Base-by-base conservation (phyloP, 2,797 vertebrate species). In the Capromys pilorides region DNA sequence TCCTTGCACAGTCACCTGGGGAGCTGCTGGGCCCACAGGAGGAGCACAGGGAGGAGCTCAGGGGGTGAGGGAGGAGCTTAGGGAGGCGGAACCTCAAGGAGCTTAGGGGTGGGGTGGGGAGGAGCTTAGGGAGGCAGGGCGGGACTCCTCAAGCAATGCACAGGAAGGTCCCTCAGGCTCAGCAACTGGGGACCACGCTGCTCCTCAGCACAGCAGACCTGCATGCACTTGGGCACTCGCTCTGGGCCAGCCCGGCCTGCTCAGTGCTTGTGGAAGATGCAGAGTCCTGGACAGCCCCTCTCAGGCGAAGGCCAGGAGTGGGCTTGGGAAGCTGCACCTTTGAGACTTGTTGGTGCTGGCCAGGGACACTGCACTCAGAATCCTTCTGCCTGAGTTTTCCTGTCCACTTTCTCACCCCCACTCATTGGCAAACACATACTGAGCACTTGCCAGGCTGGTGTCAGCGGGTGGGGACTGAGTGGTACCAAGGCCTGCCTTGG, bases 381-480 rank as follows among this genome's bases (percentile, higher is more conserved):
- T 1, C n/a, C 33, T 1, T 59, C 64, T 1, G 13, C 4, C 0
- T 7, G 41, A 45, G 49, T 36, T 66, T 81, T 28, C 62, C 77
- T 1, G 75, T 24, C 18, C 18, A 0, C 21, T 10, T 28, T 26
- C 0, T 0, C 33, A 8, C 1, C n/a, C 36, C 26, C 2, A 0
- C 3, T 11, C 57, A 5, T 16, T 41, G 21, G 24, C 3, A 18
- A 62, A 14, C 59, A n/a, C 0, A 0, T 3, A 36, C 0, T 16
- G 45, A 77, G 26, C 0, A 0, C 89, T 26, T 36, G 26, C 31
- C 22, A 28, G 75, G 19, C n/a, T 84, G 49, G 71, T 26, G 77
- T 62, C 22, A 59, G 61, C 86, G 22, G 2, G 18, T 0, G 33
- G 4, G 16, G n/a, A 5, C 5, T 2, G 5, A 4, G 1, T 4